These are phyloP conservation scores for Tricholaema leucomelas DNA, from an alignment of 2,113 vertebrate genomes.

Conservation along the genomic window DNA sequence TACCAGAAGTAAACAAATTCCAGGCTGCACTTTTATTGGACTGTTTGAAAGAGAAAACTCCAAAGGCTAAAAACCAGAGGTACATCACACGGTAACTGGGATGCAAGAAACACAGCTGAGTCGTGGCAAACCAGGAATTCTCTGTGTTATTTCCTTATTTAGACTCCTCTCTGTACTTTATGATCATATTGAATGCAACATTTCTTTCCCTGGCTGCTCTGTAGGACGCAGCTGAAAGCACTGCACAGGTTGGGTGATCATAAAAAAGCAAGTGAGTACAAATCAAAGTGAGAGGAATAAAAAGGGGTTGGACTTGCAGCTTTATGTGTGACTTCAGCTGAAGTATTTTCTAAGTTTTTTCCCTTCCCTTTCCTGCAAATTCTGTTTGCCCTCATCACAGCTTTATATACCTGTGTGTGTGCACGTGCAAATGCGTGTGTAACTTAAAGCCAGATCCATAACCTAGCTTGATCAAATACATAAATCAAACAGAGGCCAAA, in stretches of 20 bases:
- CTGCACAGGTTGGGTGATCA: background rate
- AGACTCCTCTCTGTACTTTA: background rate
- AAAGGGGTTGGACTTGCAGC: background rate
- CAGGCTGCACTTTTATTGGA: background rate
- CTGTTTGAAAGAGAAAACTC: background rate
- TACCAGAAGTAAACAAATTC: conserved; percentile 19
- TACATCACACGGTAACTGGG: background rate
- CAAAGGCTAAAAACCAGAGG: background rate
- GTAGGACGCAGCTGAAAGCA: background rate
- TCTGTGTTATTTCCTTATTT: background rate
- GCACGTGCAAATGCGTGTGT: rapidly evolving
- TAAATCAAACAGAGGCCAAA: background rate
- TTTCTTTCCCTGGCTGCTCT: background rate
- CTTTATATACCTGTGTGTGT: background rate
- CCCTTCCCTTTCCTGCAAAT: background rate
- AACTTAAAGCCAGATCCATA: background rate
- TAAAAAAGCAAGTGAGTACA: background rate
- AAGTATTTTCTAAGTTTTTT: background rate
- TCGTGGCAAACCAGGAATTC: background rate
- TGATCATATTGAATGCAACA: background rate
- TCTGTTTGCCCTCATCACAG: background rate
- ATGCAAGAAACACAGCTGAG: background rate
- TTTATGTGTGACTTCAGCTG: background rate
- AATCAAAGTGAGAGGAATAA: background rate
- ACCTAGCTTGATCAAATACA: background rate